Evolutionary conservation across 2,888 invertebrate genomes (phyloP).

Genomic region (Megaustenia siamemsis): DNA sequence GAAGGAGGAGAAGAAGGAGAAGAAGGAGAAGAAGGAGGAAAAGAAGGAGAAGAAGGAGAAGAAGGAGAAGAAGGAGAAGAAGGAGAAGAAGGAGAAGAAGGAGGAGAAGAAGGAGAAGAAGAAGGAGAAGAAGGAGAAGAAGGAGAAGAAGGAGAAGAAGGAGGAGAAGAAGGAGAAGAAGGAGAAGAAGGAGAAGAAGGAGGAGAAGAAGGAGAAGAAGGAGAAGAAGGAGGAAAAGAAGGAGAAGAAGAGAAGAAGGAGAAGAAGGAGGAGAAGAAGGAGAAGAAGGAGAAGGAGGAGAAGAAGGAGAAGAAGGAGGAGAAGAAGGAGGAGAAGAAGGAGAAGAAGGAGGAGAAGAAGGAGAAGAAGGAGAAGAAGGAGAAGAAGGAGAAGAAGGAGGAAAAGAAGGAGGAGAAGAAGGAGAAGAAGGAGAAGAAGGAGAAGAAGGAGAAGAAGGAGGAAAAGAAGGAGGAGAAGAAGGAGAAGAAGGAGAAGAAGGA

Average conservation of each 20-base stretch:
- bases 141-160: background rate
- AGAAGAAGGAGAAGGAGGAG: background rate
- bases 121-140: too few species aligned
- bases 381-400: background rate
- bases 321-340: too few species aligned
- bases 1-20: background rate
- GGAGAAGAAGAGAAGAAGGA: background rate
- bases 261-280: background rate
- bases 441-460: background rate
- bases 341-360: background rate
- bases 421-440: background rate
- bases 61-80: constrained; percentile 10
- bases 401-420: background rate
- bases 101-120: background rate
- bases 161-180: background rate
- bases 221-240: background rate
- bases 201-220: background rate
- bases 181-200: background rate
- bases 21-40: background rate
- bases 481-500: constrained; percentile 15
- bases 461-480: constrained; percentile 16
- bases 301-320: background rate
- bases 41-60: background rate
- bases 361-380: background rate
- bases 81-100: background rate